These are phyloP conservation scores for Cryptotis parvus DNA, from an alignment of 2,113 vertebrate genomes.

Conservation along the genomic window DNA sequence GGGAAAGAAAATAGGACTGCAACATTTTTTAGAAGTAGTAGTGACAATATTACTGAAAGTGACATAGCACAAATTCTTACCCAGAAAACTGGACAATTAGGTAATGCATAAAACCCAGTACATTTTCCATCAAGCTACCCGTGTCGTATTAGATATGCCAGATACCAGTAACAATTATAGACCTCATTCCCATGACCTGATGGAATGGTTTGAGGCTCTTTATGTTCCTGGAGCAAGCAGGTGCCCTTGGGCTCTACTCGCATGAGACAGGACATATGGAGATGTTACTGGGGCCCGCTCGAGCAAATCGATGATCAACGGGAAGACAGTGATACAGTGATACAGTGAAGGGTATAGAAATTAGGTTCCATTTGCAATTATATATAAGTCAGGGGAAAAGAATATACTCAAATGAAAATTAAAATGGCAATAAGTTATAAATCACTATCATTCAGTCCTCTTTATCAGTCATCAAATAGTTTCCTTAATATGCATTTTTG, in stretches of 20 bases:
- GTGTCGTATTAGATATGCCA: too few species aligned
- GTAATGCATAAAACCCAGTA: neutral
- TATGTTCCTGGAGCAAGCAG: too few species aligned
- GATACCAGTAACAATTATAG: too few species aligned
- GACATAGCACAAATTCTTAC: slow-evolving; percentile 25
- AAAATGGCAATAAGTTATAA: slow-evolving; percentile 17
- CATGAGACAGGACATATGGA: too few species aligned
- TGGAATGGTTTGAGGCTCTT: too few species aligned
- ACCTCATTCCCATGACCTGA: too few species aligned
- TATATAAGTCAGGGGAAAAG: neutral
- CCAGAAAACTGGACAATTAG: slow-evolving; percentile 37
- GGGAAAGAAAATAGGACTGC: slow-evolving; percentile 31
- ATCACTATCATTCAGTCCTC: slow-evolving; percentile 18
- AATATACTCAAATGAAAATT: slow-evolving; percentile 40
- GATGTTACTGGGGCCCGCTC: too few species aligned
- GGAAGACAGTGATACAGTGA: too few species aligned
- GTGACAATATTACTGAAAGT: slow-evolving; percentile 23
- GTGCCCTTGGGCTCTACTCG: too few species aligned
- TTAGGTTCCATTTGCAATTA: too few species aligned
- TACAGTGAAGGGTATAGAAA: too few species aligned
- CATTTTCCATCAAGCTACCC: neutral
- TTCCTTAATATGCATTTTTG: neutral
- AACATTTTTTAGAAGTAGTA: slow-evolving; percentile 33
- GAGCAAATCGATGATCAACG: too few species aligned
- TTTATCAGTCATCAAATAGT: slow-evolving; percentile 49